phyloP scores from a whole-genome alignment of 92 coral and sea anemone species.

The Metridium senile region DNA sequence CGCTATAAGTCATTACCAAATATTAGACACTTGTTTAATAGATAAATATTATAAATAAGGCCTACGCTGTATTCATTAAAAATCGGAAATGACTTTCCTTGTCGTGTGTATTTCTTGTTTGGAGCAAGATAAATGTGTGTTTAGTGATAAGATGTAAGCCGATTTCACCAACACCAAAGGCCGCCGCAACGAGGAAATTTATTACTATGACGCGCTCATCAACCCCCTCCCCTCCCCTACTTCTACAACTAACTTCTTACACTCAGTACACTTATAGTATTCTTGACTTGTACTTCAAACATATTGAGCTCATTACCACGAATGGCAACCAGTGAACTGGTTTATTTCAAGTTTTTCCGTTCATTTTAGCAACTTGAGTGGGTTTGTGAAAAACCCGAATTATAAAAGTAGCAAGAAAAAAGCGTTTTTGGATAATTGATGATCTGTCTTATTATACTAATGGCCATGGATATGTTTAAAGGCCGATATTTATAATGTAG shows the following conservation, averaged over 20 bases:
- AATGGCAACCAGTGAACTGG: background rate
- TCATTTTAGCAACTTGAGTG: no score
- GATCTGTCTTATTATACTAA: conserved; percentile 38
- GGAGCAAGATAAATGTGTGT: conserved; percentile 28
- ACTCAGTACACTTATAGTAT: background rate
- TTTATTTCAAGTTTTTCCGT: background rate
- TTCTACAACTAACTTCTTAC: background rate
- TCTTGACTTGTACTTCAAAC: background rate
- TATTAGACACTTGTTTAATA: conserved; percentile 38
- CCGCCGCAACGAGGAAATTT: background rate
- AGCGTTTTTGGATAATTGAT: conserved; percentile 25
- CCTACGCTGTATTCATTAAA: conserved; percentile 24
- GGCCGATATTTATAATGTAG: conserved; percentile 40
- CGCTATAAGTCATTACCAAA: background rate
- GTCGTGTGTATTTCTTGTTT: conserved; percentile 19
- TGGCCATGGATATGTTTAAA: conserved; percentile 23
- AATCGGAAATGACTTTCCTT: conserved; percentile 16
- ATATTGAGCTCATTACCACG: background rate
- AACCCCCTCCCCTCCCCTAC: background rate
- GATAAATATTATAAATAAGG: conserved; percentile 26
- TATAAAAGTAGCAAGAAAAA: background rate
- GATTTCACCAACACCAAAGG: conserved; percentile 6
- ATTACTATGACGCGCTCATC: background rate
- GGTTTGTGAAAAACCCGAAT: background rate
- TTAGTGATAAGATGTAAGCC: conserved; percentile 26